Evolutionary conservation across 2,888 invertebrate genomes (phyloP).

Genomic region (Gastrophysa polygoni): DNA sequence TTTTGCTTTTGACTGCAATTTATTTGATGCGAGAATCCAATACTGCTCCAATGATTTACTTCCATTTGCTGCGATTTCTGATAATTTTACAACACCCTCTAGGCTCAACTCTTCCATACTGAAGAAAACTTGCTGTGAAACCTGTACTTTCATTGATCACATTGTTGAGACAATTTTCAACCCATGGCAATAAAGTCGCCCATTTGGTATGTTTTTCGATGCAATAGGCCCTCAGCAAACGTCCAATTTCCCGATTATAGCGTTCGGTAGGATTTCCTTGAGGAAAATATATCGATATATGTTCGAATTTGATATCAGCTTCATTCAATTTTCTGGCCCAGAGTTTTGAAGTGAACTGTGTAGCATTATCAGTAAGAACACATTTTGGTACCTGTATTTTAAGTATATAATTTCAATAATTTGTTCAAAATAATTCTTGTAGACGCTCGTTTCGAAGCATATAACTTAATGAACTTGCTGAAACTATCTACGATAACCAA

Average conservation of each 20-base stretch:
- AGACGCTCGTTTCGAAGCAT: too few species aligned
- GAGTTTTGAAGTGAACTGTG: too few species aligned
- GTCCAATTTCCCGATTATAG: neutral
- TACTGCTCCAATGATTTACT: neutral
- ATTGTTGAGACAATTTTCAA: neutral
- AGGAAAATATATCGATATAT: neutral
- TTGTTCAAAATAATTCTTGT: too few species aligned
- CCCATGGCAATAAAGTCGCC: neutral
- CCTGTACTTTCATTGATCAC: neutral
- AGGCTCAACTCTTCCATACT: neutral
- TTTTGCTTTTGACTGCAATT: too few species aligned
- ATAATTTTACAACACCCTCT: too few species aligned
- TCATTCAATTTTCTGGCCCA: too few species aligned
- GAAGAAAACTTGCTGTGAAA: neutral
- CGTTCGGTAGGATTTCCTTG: neutral
- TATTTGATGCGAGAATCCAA: neutral
- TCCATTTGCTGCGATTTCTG: too few species aligned
- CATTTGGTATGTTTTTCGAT: neutral
- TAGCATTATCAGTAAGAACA: too few species aligned
- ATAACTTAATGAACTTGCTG: too few species aligned
- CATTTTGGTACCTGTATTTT: too few species aligned
- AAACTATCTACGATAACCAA: too few species aligned
- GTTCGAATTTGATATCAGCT: neutral
- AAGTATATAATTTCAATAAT: too few species aligned
- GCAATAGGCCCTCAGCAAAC: neutral